These are phyloP conservation scores for Rhinogobio ventralis DNA, from an alignment of 2,797 vertebrate genomes.

Conservation along the genomic window DNA sequence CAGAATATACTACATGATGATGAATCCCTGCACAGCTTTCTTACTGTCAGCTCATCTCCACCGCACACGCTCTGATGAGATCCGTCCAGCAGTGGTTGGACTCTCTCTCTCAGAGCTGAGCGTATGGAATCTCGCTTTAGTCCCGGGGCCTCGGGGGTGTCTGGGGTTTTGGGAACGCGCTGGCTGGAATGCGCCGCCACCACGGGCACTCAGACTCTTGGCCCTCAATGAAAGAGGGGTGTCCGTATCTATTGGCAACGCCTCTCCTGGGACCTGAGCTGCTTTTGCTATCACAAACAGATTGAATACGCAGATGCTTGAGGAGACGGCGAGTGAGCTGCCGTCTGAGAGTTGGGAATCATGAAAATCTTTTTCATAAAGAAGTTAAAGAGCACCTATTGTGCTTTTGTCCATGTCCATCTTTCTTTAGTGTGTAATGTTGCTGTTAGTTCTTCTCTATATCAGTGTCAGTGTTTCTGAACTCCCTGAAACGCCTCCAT, in stretches of 20 bases:
- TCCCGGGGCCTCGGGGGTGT: constrained; percentile 69
- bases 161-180: constrained; percentile 77
- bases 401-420: not conserved
- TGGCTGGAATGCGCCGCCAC: constrained; percentile 79
- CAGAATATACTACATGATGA: not conserved
- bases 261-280: constrained; percentile 78
- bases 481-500: not conserved
- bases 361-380: not conserved
- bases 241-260: constrained; percentile 77
- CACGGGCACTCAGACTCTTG: constrained; percentile 76
- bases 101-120: not conserved
- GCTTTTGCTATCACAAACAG: constrained; percentile 82
- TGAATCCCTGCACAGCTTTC: not conserved
- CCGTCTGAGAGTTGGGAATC: not conserved
- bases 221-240: constrained; percentile 79
- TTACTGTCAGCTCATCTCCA: not conserved
- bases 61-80: constrained; percentile 15
- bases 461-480: not conserved
- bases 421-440: not conserved
- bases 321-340: constrained; percentile 53
- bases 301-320: constrained; percentile 79
- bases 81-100: constrained; percentile 49
- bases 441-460: not conserved
- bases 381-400: not conserved
- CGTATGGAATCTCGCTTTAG: constrained; percentile 82